Evolutionary conservation across 2,888 invertebrate species (phyloP).

Genomic region (Camponotus fellah): DNA sequence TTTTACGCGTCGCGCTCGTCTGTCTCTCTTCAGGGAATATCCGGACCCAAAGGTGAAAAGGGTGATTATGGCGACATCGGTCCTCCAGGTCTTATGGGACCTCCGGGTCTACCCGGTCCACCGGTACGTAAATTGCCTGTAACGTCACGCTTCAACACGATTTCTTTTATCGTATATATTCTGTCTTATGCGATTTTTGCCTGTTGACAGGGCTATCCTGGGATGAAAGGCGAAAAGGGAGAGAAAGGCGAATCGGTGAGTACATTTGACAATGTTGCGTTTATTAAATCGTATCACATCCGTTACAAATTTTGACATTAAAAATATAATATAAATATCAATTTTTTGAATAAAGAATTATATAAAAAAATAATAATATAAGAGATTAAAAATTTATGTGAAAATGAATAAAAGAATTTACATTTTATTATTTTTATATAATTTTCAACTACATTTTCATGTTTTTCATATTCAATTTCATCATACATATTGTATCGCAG

Average conservation of each 20-base stretch:
- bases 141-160: constrained; percentile 2
- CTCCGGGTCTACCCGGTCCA: constrained; percentile 92
- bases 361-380: background rate
- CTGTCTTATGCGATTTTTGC: constrained; percentile 42
- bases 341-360: background rate
- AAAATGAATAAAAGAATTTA: background rate
- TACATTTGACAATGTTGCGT: constrained; percentile 72
- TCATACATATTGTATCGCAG: background rate
- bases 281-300: constrained; percentile 26
- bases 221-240: constrained; percentile 96
- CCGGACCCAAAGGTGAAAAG: constrained; percentile 95
- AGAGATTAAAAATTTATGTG: background rate
- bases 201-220: constrained; percentile 91
- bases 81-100: constrained; percentile 97
- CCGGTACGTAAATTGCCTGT: constrained; percentile 84
- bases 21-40: constrained; percentile 88
- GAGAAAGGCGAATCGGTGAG: constrained; percentile 97
- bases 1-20: constrained; percentile 63
- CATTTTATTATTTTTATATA: background rate
- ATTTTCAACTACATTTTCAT: background rate
- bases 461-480: background rate
- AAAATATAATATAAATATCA: background rate
- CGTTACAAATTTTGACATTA: background rate
- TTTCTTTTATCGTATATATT: constrained; percentile 37
- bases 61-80: constrained; percentile 97